Conservation (phyloP, 2,888 invertebrate species). For the Cantharis lateralis region DNA sequence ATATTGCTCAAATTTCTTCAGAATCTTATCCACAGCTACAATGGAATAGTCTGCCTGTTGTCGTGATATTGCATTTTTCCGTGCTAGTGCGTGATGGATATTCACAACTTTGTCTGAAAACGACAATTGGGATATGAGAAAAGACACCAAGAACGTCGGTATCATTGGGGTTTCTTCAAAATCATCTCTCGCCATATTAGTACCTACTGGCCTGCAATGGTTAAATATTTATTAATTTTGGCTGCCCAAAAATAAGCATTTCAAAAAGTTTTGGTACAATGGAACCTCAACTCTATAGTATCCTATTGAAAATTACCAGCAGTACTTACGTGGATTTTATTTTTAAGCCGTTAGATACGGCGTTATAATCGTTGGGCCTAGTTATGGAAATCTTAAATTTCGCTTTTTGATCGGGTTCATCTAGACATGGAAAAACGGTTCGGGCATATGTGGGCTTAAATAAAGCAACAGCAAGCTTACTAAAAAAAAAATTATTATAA, state of each 20-base stretch:
- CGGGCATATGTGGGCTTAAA: background rate
- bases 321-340: background rate
- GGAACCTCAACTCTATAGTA: too few relatives aligned
- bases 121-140: background rate
- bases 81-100: background rate
- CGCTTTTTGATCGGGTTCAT: background rate
- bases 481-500: background rate
- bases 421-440: background rate
- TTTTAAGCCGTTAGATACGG: background rate
- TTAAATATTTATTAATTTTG: too few relatives aligned
- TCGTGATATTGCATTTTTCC: background rate
- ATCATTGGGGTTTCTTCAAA: background rate
- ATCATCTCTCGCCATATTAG: background rate
- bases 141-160: background rate
- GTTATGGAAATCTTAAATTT: background rate
- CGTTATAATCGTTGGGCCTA: background rate
- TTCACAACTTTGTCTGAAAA: background rate
- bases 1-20: background rate
- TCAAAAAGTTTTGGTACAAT: too few relatives aligned
- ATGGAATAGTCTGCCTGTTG: background rate
- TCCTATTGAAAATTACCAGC: too few relatives aligned
- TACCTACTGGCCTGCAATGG: background rate
- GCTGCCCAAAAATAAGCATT: too few relatives aligned
- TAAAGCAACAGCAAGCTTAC: background rate
- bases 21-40: constrained; percentile 31